These are phyloP conservation scores for Phoronis australis DNA, from an alignment of 2,888 invertebrate species.

Conservation along the genomic window DNA sequence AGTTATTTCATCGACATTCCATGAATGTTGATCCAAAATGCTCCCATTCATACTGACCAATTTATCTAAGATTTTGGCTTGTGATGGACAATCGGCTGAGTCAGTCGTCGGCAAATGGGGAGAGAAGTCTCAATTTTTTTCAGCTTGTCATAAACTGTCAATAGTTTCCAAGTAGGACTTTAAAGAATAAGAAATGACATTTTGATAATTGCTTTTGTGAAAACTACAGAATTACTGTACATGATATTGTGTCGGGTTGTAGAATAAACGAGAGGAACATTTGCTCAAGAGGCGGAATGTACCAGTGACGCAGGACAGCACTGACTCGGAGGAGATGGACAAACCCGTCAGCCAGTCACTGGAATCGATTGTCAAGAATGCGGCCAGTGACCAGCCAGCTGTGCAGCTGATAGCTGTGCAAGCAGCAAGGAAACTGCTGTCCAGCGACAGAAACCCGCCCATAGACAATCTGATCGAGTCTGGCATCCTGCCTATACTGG, in stretches of 20 bases:
- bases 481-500: slow-evolving; percentile 91
- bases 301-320: slow-evolving; percentile 69
- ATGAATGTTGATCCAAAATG: too few relatives aligned
- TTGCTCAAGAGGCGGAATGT: slow-evolving; percentile 94
- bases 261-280: slow-evolving; percentile 94
- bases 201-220: too few relatives aligned
- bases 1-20: too few relatives aligned
- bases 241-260: slow-evolving; percentile 7
- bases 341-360: slow-evolving; percentile 55
- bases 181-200: not conserved
- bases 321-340: slow-evolving; percentile 57
- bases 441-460: slow-evolving; percentile 96
- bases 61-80: too few relatives aligned
- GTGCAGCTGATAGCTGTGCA: slow-evolving; percentile 88
- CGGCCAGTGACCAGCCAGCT: slow-evolving; percentile 69
- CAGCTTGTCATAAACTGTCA: too few relatives aligned
- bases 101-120: too few relatives aligned
- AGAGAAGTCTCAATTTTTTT: too few relatives aligned
- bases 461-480: slow-evolving; percentile 91
- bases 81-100: too few relatives aligned
- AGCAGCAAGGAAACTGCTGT: slow-evolving; percentile 76
- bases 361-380: slow-evolving; percentile 79
- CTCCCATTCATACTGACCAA: too few relatives aligned
- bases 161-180: too few relatives aligned
- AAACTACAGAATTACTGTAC: slow-evolving; percentile 1